Evolutionary conservation across 2,797 vertebrate genomes (phyloP).

Genomic region (Micromesistius poutassou): DNA sequence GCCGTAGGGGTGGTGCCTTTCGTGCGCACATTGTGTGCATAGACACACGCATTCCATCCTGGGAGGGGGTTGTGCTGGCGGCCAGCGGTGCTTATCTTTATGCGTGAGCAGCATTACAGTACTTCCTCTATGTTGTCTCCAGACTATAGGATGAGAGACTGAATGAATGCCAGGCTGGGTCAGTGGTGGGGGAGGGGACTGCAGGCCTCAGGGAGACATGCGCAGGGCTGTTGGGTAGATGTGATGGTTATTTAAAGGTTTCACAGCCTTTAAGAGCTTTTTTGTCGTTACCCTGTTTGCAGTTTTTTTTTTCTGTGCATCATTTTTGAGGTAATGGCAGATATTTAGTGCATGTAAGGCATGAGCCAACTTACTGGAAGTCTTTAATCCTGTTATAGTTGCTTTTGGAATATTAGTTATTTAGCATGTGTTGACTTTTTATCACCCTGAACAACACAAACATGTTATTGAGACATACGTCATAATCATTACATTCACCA

Average conservation of each 20-base stretch:
- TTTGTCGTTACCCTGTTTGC: not conserved
- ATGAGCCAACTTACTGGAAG: not conserved
- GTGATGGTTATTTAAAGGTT: too few relatives aligned
- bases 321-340: not conserved
- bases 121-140: not conserved
- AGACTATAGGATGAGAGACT: not conserved
- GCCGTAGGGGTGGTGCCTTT: not conserved
- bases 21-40: not conserved
- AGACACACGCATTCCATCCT: not conserved
- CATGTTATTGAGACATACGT: not conserved
- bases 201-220: not conserved
- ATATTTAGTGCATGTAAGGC: not conserved
- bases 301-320: not conserved
- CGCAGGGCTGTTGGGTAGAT: too few relatives aligned
- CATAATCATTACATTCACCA: not conserved
- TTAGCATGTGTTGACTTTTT: not conserved
- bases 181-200: not conserved
- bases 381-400: not conserved
- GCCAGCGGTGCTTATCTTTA: not conserved
- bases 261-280: too few relatives aligned
- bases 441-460: not conserved
- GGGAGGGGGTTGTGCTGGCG: not conserved
- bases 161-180: not conserved
- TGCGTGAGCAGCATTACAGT: not conserved
- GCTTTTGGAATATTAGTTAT: not conserved